Evolutionary conservation across 2,888 invertebrate species (phyloP), one percentile per base, ranked within the genome.

Genomic region (Heliconius cydno): DNA sequence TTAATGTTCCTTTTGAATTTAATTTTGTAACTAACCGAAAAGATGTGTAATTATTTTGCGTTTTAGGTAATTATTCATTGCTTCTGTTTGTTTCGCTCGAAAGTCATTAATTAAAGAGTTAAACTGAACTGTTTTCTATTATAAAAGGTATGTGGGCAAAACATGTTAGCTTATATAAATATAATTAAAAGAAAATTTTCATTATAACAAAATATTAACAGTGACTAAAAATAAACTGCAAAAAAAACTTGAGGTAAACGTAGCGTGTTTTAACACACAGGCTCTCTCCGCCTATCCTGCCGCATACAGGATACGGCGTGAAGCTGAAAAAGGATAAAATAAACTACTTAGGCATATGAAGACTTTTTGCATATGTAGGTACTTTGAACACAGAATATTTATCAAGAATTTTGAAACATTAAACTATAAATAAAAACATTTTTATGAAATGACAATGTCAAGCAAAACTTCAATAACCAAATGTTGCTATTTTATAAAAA

Each of bases 1-100:
- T 78, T 63, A 74, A 63, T n/a, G 19, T 68, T 66, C 15, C 65
- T 72, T 66, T 19, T 41, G 38, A 74, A 68, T 28, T 78, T 63
- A 68, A 68, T 57, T 73, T 52, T 38, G 63, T 52, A 73, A 46
- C 30, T 72, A 65, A 2, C 22, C 28, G 1, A 41, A 75, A 28
- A 65, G 25, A 28, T n/a, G 68, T 38, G 28, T 3, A 19, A 22
- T 52, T 57, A 57, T 46, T 60, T 77, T 72, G 19, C 15, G 13
- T 52, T 30, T 38, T 19, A 28, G 22, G 22, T 72, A 66, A 28
- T 70, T n/a, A 65, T 71, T 34, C 60, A 22, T 25, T 19, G 52
- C 6, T 25, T 25, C 1, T 57, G 57, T 30, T 34, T 57, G n/a
- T 22, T 68, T 68, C 25, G 19, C 2, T 46, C 22, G 6, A 28